A percentile compares a stretch with the other conserved stretches of the same genome.
Conservation (phyloP, 1,140 invertebrate genomes). For the Amyelois transitella region DNA sequence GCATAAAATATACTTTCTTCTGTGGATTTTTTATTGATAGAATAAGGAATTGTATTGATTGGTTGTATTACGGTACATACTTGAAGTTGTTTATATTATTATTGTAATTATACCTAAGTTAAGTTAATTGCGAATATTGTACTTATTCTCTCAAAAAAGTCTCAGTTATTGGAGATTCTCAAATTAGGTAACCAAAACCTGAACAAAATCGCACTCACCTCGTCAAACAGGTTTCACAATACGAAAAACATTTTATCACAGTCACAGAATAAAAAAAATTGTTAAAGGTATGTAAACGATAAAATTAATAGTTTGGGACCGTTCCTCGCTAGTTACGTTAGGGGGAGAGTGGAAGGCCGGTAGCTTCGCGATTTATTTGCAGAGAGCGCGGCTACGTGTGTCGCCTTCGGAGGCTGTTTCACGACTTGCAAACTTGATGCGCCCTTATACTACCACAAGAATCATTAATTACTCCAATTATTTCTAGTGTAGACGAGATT, state of each 20-base stretch:
- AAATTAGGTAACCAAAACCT: neutral
- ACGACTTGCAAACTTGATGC: constrained; percentile 5
- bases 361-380: neutral
- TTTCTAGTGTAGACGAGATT: constrained; percentile 64
- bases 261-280: neutral
- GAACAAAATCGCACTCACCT: neutral
- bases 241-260: neutral
- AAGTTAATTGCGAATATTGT: too few species aligned
- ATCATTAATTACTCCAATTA: constrained; percentile 59
- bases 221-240: constrained; percentile 1
- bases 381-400: constrained; percentile 29
- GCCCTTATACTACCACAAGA: constrained; percentile 43
- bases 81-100: too few species aligned
- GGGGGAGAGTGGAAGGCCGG: neutral
- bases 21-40: too few species aligned
- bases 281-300: neutral
- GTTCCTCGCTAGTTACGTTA: neutral
- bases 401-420: constrained; percentile 1
- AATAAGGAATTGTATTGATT: too few species aligned
- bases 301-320: neutral
- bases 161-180: neutral
- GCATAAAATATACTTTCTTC: too few species aligned
- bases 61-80: too few species aligned
- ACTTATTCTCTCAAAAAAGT: too few species aligned
- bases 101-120: too few species aligned